phyloP scores from a whole-genome alignment of 2,888 invertebrate genomes.

The Mesorhabditis sp. region DNA sequence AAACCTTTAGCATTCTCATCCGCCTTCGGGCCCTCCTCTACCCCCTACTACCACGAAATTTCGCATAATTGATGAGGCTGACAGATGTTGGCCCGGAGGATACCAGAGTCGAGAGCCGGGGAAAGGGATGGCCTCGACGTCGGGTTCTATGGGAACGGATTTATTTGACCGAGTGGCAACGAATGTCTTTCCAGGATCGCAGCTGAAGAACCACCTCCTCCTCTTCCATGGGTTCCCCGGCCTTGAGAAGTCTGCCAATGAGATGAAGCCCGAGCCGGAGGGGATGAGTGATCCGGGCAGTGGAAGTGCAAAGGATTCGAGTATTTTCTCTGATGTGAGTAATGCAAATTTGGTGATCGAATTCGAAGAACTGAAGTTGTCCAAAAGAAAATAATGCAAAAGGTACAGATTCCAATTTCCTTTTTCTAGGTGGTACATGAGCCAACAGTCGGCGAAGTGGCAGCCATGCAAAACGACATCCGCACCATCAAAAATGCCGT shows the following conservation, averaged over 20 bases:
- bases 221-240: slow-evolving; percentile 43
- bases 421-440: background rate
- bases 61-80: background rate
- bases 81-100: background rate
- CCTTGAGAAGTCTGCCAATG: slow-evolving; percentile 20
- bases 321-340: no score
- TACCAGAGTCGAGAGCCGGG: background rate
- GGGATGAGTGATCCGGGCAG: background rate
- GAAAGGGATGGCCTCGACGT: background rate
- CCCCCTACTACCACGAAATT: background rate
- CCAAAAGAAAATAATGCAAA: no score
- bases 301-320: no score
- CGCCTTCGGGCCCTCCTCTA: no score
- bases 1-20: no score
- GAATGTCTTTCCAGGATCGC: slow-evolving; percentile 30
- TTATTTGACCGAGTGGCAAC: background rate
- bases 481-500: background rate
- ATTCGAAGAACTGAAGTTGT: no score
- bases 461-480: slow-evolving; percentile 1
- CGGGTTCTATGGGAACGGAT: background rate
- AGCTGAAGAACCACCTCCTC: slow-evolving; percentile 41
- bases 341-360: no score
- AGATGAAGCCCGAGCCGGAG: slow-evolving; percentile 17
- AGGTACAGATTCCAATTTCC: background rate
- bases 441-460: slow-evolving; percentile 3